Base-by-base conservation (phyloP, 2,797 vertebrate genomes). In the Phataginus tetradactyla region DNA sequence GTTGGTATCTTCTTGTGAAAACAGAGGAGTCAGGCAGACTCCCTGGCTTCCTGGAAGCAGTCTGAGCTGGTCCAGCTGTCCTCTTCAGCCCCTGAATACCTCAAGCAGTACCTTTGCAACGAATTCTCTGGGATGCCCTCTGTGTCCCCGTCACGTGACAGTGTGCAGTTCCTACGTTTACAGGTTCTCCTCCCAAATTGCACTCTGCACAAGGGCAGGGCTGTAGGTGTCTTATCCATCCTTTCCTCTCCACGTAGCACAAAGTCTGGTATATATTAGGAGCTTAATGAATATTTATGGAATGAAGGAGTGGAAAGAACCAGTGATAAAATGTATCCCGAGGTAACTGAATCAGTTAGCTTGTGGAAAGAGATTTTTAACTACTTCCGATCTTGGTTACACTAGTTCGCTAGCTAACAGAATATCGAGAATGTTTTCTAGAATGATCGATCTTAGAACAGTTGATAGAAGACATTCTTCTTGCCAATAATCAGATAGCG, bases 351-450 rank as follows among this genome's bases (percentile, higher is more conserved):
- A 75, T 90, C 86, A 42, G 23, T 86, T 78, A 93, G 37, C 6
- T 63, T 78, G 25, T 55, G 83, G 49, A 86, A 91, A 91, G 69
- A 34, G 74, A 75, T 37, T 91, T 94, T 95, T 94, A 90, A 51
- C 51, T 83, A 87, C 21, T 78, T 79, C 18, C 14, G 87, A 37
- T 34, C 55, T 86, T 71, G 37, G n/a, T 69, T 94, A 68, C 18
- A 49, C 79, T 83, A 74, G 45, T 91, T 90, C 63, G 39, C 84
- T 81, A 90, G 23, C 57, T 90, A 17, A 92, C 77, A 49, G 11
- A 64, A 74, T 57, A 69, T 87, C 75, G 75, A 42, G 34, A 88
- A 80, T 92, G 32, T 68, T 94, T 88, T 66, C 51, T 63, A 77
- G 75, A 92, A 86, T 88, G 55, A 63, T 12, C 80, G 71, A 61